Evolutionary conservation across 1,140 invertebrate species (phyloP).

Genomic region (Drosophila bipectinata): DNA sequence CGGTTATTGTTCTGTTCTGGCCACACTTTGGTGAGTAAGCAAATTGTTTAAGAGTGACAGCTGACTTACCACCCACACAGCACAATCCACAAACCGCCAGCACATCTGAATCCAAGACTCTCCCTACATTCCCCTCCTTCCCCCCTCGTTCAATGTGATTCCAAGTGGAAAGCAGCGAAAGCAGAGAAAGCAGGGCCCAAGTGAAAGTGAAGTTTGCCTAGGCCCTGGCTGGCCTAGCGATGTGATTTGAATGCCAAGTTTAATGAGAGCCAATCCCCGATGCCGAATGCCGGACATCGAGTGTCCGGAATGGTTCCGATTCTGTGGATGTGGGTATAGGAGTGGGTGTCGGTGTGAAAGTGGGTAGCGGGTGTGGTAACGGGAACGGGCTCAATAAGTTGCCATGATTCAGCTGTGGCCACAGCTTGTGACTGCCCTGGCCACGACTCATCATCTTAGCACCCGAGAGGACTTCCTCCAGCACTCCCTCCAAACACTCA

Average conservation of each 20-base stretch:
- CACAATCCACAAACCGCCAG: background rate
- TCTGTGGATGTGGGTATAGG: background rate
- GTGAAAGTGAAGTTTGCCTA: slow-evolving; percentile 29
- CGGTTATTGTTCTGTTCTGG: slow-evolving; percentile 49
- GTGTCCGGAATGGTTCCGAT: slow-evolving; percentile 15
- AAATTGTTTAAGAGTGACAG: slow-evolving; percentile 72
- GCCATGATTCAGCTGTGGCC: slow-evolving; percentile 60
- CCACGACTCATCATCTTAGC: slow-evolving; percentile 23
- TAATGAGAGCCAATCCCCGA: slow-evolving; percentile 51
- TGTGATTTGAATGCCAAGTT: slow-evolving; percentile 68
- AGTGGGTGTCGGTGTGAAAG: background rate
- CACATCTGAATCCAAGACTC: background rate
- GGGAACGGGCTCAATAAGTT: slow-evolving; percentile 50
- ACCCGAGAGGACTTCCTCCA: slow-evolving; percentile 5
- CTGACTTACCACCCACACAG: slow-evolving; percentile 24
- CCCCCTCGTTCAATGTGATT: background rate
- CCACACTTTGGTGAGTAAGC: slow-evolving; percentile 68
- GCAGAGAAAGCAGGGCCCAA: slow-evolving; percentile 2
- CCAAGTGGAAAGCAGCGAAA: slow-evolving; percentile 8
- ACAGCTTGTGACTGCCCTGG: slow-evolving; percentile 7
- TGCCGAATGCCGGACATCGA: slow-evolving; percentile 18
- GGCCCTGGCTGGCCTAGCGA: slow-evolving; percentile 27
- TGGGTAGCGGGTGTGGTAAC: background rate
- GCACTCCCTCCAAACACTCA: background rate
- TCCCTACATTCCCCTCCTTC: background rate